Percentiles rank a stretch among this genome's conserved stretches.
phyloP scores from a whole-genome alignment of 1,140 invertebrate genomes.

The Streblospio benedicti region DNA sequence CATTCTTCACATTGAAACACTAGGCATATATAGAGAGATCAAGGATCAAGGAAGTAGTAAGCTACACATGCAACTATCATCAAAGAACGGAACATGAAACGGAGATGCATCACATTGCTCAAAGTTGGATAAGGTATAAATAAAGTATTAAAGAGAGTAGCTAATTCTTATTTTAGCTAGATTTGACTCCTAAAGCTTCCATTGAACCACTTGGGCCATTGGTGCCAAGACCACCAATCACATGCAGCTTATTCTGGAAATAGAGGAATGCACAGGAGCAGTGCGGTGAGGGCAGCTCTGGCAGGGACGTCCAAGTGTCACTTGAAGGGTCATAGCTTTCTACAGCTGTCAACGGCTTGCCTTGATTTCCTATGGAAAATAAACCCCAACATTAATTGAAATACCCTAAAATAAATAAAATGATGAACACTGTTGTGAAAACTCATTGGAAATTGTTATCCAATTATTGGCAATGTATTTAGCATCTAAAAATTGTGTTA shows the following conservation, averaged over 20 bases:
- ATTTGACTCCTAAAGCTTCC: no score
- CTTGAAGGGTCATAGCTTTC: slow-evolving; percentile 33
- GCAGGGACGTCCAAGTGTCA: slow-evolving; percentile 30
- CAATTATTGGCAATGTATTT: background rate
- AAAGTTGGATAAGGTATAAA: no score
- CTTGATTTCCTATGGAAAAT: slow-evolving; percentile 33
- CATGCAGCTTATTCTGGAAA: slow-evolving; percentile 27
- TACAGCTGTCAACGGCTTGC: slow-evolving; percentile 31
- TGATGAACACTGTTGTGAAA: no score
- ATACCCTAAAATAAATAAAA: no score
- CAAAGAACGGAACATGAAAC: no score
- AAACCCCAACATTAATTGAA: background rate
- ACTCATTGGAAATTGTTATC: background rate
- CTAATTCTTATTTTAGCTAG: no score
- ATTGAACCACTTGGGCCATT: slow-evolving; percentile 17
- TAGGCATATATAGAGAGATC: no score
- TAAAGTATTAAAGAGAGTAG: no score
- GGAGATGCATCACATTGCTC: no score
- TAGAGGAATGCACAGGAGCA: slow-evolving; percentile 38
- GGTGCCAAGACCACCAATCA: slow-evolving; percentile 36
- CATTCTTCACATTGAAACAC: no score
- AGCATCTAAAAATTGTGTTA: background rate
- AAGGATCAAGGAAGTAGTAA: no score
- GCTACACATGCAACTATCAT: no score
- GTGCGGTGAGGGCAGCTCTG: slow-evolving; percentile 30